A percentile compares a stretch with the other conserved stretches of the same genome.
phyloP scores from a whole-genome alignment of 2,888 invertebrate species.

The Dolomedes plantarius region DNA sequence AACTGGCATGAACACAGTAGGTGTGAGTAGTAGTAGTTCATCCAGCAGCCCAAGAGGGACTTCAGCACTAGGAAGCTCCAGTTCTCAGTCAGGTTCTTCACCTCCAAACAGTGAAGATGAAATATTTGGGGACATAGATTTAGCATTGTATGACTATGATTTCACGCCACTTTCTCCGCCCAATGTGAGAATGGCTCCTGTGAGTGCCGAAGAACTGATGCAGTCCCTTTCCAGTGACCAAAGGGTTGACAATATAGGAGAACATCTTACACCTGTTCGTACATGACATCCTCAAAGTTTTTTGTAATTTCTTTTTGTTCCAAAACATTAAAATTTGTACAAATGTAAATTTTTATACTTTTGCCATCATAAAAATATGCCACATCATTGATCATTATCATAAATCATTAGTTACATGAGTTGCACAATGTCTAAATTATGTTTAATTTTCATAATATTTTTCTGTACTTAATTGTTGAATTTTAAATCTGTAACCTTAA shows the following conservation, averaged over 20 bases:
- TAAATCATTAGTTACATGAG: background rate
- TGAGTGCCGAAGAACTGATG: constrained; percentile 78
- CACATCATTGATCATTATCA: constrained; percentile 45
- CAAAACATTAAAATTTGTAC: constrained; percentile 48
- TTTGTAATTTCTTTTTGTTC: background rate
- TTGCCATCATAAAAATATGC: constrained; percentile 50
- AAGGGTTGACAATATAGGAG: constrained; percentile 37
- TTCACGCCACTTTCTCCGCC: constrained; percentile 76
- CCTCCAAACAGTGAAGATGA: constrained; percentile 73
- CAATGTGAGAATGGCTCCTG: constrained; percentile 76
- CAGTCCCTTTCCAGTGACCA: constrained; percentile 66
- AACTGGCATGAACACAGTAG: constrained; percentile 25
- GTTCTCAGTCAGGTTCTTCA: constrained; percentile 61
- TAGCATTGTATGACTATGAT: constrained; percentile 80
- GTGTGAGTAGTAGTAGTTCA: constrained; percentile 30
- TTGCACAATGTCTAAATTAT: constrained; percentile 15
- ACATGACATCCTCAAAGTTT: constrained; percentile 50
- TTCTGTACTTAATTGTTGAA: background rate
- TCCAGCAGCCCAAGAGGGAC: constrained; percentile 48
- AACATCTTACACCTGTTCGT: constrained; percentile 52
- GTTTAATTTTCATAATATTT: background rate
- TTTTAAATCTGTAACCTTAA: too few species aligned
- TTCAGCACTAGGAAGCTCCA: constrained; percentile 35
- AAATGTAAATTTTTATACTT: constrained; percentile 56
- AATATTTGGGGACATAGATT: constrained; percentile 80